Conservation (phyloP, 2,113 vertebrate species). For the Cricetomys ansorgei region DNA sequence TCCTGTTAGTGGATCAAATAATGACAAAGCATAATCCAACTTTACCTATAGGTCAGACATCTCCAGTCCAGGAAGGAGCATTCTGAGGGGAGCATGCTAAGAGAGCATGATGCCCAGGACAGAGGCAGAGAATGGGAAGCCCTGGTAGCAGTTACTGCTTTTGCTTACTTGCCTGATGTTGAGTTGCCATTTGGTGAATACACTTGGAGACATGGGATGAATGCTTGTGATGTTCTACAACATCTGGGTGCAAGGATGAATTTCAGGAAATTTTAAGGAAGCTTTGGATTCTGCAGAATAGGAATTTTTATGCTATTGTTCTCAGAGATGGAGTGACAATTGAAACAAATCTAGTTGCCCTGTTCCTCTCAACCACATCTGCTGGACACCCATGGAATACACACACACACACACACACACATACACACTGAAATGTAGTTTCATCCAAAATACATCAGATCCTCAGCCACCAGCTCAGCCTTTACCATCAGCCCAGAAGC, state of each 20-base stretch:
- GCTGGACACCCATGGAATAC: not conserved
- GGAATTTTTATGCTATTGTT: not conserved
- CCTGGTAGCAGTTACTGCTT: not conserved
- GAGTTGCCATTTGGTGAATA: not conserved
- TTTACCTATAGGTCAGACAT: not conserved
- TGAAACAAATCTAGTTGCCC: too few species aligned
- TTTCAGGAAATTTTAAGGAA: not conserved
- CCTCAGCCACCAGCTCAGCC: not conserved
- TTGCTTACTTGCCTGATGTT: not conserved
- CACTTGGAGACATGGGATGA: not conserved
- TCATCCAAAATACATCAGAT: not conserved
- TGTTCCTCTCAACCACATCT: not conserved
- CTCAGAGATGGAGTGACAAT: not conserved
- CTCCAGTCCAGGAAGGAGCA: not conserved
- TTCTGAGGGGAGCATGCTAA: not conserved
- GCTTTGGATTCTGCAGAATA: not conserved
- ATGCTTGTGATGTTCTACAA: not conserved
- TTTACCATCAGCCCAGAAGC: not conserved
- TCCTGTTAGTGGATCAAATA: not conserved
- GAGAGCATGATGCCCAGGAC: not conserved
- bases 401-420: not conserved
- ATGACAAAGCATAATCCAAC: not conserved
- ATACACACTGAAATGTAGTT: not conserved
- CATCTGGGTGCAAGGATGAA: not conserved
- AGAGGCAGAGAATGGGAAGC: not conserved